Conservation (phyloP, 2,888 invertebrate species). For the Drosophila nr. perissopoda region DNA sequence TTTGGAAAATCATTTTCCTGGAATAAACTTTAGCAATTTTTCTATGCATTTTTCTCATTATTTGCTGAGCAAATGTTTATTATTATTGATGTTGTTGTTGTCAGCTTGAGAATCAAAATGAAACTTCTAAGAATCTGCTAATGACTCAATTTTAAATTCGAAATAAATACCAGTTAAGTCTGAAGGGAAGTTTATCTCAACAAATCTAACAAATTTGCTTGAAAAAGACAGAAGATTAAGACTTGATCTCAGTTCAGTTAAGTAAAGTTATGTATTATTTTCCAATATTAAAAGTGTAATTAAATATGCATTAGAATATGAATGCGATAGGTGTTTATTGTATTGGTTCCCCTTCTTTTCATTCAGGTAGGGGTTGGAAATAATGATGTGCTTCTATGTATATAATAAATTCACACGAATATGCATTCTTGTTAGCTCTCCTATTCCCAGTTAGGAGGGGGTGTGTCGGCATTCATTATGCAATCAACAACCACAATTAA, state of each 20-base stretch:
- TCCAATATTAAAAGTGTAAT: background rate
- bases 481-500: constrained; percentile 11
- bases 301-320: background rate
- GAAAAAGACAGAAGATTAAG: background rate
- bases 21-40: background rate
- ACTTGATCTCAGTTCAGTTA: background rate
- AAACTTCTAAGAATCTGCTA: background rate
- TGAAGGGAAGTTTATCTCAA: background rate
- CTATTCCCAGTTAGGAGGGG: background rate
- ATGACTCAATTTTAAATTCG: background rate
- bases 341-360: background rate
- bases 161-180: background rate
- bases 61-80: background rate
- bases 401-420: constrained; percentile 36
- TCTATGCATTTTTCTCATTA: background rate
- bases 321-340: background rate
- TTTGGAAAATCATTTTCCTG: background rate
- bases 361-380: background rate
- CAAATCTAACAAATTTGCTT: too few relatives aligned
- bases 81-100: background rate
- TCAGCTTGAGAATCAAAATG: background rate
- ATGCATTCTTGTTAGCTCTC: background rate
- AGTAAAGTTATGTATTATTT: background rate
- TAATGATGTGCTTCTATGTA: background rate
- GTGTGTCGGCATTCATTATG: constrained; percentile 22